Percentiles rank a stretch among this genome's conserved stretches.
Conservation (phyloP, 2,113 vertebrate genomes). For the Nerophis lumbriciformis region DNA sequence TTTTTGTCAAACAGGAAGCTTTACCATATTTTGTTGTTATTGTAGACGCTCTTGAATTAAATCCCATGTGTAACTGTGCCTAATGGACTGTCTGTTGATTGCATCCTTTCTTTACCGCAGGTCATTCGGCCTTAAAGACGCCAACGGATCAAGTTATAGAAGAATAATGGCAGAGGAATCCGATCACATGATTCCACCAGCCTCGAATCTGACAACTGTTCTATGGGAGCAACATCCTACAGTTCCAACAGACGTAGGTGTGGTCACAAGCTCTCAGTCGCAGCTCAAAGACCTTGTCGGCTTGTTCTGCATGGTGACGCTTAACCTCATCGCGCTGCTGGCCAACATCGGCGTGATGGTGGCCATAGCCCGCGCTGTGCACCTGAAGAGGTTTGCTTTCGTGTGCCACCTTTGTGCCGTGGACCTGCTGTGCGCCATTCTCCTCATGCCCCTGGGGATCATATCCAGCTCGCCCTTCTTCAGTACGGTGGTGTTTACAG, state of each 20-base stretch:
- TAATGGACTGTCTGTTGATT: neutral
- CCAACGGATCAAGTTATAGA: conserved; percentile 44
- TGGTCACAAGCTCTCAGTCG: conserved; percentile 70
- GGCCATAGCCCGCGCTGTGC: conserved; percentile 81
- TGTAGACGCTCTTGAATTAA: too few relatives aligned
- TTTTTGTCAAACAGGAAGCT: too few relatives aligned
- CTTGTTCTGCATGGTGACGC: conserved; percentile 80
- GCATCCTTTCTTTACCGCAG: conserved; percentile 19
- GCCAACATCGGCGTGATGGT: conserved; percentile 82
- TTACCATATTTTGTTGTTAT: too few relatives aligned
- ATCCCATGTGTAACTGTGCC: neutral
- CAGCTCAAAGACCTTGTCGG: conserved; percentile 75
- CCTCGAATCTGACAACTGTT: conserved; percentile 54
- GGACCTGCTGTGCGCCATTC: conserved; percentile 86
- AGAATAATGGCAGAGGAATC: conserved; percentile 53
- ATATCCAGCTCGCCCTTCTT: conserved; percentile 84
- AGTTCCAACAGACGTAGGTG: conserved; percentile 58
- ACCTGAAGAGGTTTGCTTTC: conserved; percentile 82
- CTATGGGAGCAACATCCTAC: conserved; percentile 60
- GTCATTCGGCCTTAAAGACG: conserved; percentile 28
- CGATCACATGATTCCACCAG: conserved; percentile 44
- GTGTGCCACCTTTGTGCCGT: conserved; percentile 88
- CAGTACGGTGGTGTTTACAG: conserved; percentile 78
- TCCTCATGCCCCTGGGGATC: conserved; percentile 89
- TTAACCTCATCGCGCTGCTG: conserved; percentile 80